Evolutionary conservation across 2,888 invertebrate species (phyloP), one percentile per base, ranked within the genome.

Genomic region (Drosophila phalerata): DNA sequence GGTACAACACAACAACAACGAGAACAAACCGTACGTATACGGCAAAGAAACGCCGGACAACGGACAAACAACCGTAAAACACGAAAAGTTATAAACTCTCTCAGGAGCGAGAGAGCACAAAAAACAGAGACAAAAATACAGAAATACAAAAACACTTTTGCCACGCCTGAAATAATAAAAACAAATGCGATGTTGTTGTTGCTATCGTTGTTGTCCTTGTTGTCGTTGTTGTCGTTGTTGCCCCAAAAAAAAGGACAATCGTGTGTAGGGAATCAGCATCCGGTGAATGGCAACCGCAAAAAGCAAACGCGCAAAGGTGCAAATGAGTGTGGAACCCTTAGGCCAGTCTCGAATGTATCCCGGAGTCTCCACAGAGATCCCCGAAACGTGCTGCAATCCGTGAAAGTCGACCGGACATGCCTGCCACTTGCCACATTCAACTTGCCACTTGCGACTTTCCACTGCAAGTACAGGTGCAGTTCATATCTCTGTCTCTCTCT

Each of bases 1-100:
- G 30, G 22, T n/a, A 43, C 32, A 60, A 42, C 49, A 43, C 37
- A 55, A 49, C 22, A 47, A 34, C 37, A 63, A 51, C 60, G 55
- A 67, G 70, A 51, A 61, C 28, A 17, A 13, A 15, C 15, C 51
- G 37, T 30, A 22, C 56, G 37, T 37, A 37, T 48, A 68, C 64
- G 60, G 68, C 55, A 74, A 74, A 72, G 75, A 69, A 82, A 68
- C 52, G 66, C 64, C 72, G 88, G 84, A 80, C 88, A 37, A 19
- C 34, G 32, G 51, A 79, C 89, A 83, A 87, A 74, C 3, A 89
- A 77, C 81, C 84, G 87, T 85, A 86, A 85, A 85, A 85, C 87
- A 85, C 84, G 84, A 86, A 85, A 84, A 85, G 85, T 89, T 85
- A 85, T 85, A 85, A 85, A 85, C 89, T 85, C 89, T 83, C 88